Base-by-base conservation (phyloP, 2,888 invertebrate genomes). In the Stictocephala bisonia region DNA sequence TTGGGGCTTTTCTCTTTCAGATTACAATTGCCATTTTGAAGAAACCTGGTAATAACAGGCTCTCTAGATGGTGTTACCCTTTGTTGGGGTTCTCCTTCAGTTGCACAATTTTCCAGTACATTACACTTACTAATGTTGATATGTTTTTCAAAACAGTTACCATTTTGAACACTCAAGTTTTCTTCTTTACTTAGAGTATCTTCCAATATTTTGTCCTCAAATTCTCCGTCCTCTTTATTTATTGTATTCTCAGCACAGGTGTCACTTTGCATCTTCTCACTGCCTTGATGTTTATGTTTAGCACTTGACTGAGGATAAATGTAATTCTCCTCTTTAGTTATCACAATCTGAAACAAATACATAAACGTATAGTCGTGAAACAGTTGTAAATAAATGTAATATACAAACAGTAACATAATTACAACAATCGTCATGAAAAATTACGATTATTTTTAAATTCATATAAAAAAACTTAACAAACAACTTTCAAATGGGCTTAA, bases 341-440 rank as follows among this genome's bases (percentile, higher is more conserved):
- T 40, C 0, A 22, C 20, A 64, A 72, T n/a, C 51, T 48, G 24
- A 44, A 50, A 48, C 22, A 29, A 11, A 66, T 13, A 50, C 79
- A 79, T 6, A 84, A 73, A 0, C 72, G n/a, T n/a, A n/a, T n/a
- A n/a, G n/a, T n/a, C n/a, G n/a, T n/a, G n/a, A n/a, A n/a, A n/a
- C n/a, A n/a, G n/a, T n/a, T n/a, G n/a, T n/a, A n/a, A n/a, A n/a
- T n/a, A n/a, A n/a, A n/a, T n/a, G n/a, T n/a, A n/a, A n/a, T n/a
- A n/a, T n/a, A n/a, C n/a, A n/a, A n/a, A n/a, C n/a, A n/a, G n/a
- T n/a, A n/a, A n/a, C n/a, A n/a, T n/a, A n/a, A n/a, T n/a, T n/a
- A n/a, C n/a, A n/a, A n/a, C n/a, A n/a, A n/a, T n/a, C n/a, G n/a
- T n/a, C n/a, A n/a, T n/a, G n/a, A n/a, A n/a, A n/a, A n/a, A n/a